Percentiles rank a stretch among this genome's conserved stretches.
Conservation (phyloP, 2,113 vertebrate species). For the Muntiacus reevesi region DNA sequence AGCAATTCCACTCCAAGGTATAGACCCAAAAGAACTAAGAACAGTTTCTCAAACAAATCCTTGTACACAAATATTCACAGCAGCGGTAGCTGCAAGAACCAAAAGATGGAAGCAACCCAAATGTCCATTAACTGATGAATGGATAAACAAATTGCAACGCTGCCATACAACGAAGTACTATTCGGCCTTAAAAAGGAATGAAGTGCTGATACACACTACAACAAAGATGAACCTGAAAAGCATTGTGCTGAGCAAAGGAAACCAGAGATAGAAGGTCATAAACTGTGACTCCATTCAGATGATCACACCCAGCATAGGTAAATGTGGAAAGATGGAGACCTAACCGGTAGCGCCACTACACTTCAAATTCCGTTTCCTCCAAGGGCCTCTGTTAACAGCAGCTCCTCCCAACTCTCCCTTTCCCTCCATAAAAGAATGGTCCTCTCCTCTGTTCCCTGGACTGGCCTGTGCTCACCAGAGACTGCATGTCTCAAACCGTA, state of each 20-base stretch:
- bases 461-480: neutral
- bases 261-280: neutral
- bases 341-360: neutral
- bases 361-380: neutral
- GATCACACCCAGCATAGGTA: neutral
- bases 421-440: neutral
- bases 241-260: neutral
- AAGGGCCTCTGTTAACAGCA: neutral
- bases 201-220: neutral
- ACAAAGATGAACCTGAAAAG: neutral
- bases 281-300: fast-evolving
- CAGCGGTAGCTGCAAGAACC: too few species aligned
- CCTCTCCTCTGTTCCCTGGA: neutral
- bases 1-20: neutral
- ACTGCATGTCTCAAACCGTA: neutral
- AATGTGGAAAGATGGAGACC: neutral
- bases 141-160: neutral
- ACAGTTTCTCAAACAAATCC: neutral
- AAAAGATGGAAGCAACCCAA: neutral
- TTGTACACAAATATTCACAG: neutral
- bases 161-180: neutral
- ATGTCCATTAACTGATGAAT: neutral
- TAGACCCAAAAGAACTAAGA: neutral
- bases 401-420: neutral
- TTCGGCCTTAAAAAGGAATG: neutral